These are phyloP conservation scores for Ptiloglossa arizonensis DNA, from an alignment of 1,140 invertebrate genomes.

Conservation along the genomic window DNA sequence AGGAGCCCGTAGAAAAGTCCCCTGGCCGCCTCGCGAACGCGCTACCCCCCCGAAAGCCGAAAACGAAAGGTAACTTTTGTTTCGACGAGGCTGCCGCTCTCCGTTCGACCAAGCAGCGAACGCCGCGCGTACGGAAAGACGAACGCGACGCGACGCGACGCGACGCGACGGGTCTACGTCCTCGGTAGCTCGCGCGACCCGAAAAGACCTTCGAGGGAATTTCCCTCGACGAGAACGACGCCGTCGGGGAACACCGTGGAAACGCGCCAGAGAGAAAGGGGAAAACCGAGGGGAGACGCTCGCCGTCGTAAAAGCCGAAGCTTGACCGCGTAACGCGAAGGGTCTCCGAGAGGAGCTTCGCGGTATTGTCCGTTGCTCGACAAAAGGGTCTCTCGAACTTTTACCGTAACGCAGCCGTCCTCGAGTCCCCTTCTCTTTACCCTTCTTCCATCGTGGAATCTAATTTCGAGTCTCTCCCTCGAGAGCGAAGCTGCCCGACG, in stretches of 20 bases:
- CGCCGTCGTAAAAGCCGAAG: slow-evolving; percentile 61
- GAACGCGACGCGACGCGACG: slow-evolving; percentile 6
- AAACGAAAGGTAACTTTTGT: slow-evolving; percentile 74
- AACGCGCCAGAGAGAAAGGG: neutral
- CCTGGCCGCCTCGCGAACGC: slow-evolving; percentile 36
- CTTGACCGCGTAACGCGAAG: slow-evolving; percentile 58
- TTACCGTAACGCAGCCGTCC: slow-evolving; percentile 25
- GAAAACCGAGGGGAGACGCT: neutral
- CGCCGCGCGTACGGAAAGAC: no score
- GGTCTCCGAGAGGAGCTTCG: slow-evolving; percentile 6
- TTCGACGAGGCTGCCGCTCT: slow-evolving; percentile 63
- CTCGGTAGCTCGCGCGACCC: slow-evolving; percentile 44
- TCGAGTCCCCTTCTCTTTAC: slow-evolving; percentile 26
- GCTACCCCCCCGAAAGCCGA: slow-evolving; percentile 50
- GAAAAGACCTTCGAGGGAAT: slow-evolving; percentile 46
- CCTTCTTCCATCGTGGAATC: neutral
- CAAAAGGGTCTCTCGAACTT: slow-evolving; percentile 46
- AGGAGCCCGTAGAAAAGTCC: slow-evolving; percentile 48
- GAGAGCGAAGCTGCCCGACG: slow-evolving; percentile 22
- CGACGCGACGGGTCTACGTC: neutral
- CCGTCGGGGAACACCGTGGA: slow-evolving; percentile 26
- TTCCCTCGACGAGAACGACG: slow-evolving; percentile 48
- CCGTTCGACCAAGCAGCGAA: slow-evolving; percentile 40
- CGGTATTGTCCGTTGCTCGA: slow-evolving; percentile 46
- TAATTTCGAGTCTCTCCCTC: slow-evolving; percentile 56